Evolutionary conservation across 2,888 invertebrate genomes (phyloP).

Genomic region (Teleiodes luculella): DNA sequence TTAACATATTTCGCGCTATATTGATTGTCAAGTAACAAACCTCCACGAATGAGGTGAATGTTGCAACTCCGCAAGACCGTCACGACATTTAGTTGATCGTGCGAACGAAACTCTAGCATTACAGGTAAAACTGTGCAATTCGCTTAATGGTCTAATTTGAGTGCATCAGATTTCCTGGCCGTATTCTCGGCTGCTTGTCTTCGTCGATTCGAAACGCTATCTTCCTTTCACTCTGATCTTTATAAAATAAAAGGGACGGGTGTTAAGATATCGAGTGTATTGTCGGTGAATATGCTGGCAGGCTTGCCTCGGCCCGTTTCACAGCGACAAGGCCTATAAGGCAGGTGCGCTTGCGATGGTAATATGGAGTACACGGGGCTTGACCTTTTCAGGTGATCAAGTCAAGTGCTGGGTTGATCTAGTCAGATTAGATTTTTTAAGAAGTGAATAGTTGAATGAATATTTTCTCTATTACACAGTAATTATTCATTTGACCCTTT

Average conservation of each 20-base stretch:
- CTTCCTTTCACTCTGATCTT: too few relatives aligned
- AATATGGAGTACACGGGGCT: background rate
- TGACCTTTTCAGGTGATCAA: background rate
- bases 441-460: too few relatives aligned
- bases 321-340: conserved; percentile 31
- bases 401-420: background rate
- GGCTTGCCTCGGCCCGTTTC: conserved; percentile 30
- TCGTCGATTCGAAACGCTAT: too few relatives aligned
- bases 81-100: background rate
- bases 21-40: background rate
- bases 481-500: too few relatives aligned
- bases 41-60: background rate
- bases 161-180: conserved; percentile 11
- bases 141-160: conserved; percentile 20
- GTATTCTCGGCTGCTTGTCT: conserved; percentile 26
- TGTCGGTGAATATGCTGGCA: too few relatives aligned
- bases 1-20: too few relatives aligned
- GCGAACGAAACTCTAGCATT: conserved; percentile 5
- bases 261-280: too few relatives aligned
- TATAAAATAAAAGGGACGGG: too few relatives aligned
- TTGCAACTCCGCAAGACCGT: too few relatives aligned
- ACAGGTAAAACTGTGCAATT: conserved; percentile 13
- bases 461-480: too few relatives aligned
- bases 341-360: conserved; percentile 21
- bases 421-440: background rate